A percentile compares a stretch with the other conserved stretches of the same genome.
Evolutionary conservation across 2,888 invertebrate species (phyloP).

Genomic region (Lamellibrachia satsuma): DNA sequence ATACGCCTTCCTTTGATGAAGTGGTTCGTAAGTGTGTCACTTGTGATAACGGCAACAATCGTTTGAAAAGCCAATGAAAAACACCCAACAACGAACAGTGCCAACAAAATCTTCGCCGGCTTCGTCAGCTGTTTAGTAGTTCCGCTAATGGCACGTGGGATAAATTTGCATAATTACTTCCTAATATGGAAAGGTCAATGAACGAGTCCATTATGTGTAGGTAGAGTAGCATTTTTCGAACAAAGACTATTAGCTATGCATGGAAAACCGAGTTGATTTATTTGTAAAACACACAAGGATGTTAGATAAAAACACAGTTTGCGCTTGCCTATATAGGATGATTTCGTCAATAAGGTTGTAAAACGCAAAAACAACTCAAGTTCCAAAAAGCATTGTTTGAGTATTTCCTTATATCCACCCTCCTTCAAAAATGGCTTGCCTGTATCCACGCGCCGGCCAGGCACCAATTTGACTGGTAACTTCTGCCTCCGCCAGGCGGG

Average conservation of each 20-base stretch:
- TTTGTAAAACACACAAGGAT: neutral
- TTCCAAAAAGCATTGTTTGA: neutral
- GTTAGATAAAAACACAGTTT: neutral
- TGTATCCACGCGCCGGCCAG: neutral
- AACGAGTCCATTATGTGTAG: neutral
- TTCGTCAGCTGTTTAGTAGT: slow-evolving; percentile 17
- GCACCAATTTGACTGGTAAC: neutral
- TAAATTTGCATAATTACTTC: neutral
- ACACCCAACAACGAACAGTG: neutral
- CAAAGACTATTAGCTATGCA: neutral
- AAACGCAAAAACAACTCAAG: neutral
- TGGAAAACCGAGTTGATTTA: neutral
- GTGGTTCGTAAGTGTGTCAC: neutral
- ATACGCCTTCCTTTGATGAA: neutral
- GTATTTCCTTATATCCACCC: neutral
- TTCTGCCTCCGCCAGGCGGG: neutral
- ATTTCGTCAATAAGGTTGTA: neutral
- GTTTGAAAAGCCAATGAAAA: neutral
- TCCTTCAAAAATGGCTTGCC: neutral
- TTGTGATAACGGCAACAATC: neutral
- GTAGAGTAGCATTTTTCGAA: neutral
- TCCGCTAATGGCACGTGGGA: neutral
- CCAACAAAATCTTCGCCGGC: neutral
- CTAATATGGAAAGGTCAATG: slow-evolving; percentile 17
- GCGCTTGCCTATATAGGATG: neutral